These are phyloP conservation scores for Phthorimaea operculella DNA, from an alignment of 1,140 invertebrate genomes.

Conservation along the genomic window DNA sequence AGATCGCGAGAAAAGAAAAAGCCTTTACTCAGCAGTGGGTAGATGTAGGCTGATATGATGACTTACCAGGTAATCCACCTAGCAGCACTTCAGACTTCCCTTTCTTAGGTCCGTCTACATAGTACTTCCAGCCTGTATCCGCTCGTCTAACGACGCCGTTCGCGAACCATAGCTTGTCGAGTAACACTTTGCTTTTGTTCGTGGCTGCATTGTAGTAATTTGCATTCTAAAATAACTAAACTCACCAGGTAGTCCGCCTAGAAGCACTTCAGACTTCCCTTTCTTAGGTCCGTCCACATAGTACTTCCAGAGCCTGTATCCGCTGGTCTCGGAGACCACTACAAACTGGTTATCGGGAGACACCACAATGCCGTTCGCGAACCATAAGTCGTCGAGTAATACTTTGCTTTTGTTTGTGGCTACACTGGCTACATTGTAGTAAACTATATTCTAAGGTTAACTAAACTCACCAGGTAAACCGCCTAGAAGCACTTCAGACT, in stretches of 20 bases:
- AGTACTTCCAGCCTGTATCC: conserved; percentile 73
- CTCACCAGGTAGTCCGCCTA: conserved; percentile 81
- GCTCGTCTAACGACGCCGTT: conserved; percentile 81
- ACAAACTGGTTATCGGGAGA: conserved; percentile 81
- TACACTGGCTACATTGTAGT: too few relatives aligned
- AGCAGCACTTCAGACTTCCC: conserved; percentile 79
- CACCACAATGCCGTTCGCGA: conserved; percentile 84
- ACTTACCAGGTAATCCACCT: conserved; percentile 79
- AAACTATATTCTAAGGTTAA: too few relatives aligned
- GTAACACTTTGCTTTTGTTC: conserved; percentile 72
- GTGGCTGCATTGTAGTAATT: too few relatives aligned
- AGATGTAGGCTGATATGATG: too few relatives aligned
- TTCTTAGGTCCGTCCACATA: conserved; percentile 79
- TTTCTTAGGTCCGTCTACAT: conserved; percentile 78
- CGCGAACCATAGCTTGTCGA: conserved; percentile 79
- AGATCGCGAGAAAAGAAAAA: too few relatives aligned
- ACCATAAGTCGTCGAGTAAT: conserved; percentile 76
- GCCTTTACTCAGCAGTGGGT: too few relatives aligned
- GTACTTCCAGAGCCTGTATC: conserved; percentile 72
- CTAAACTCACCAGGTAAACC: conserved; percentile 79
- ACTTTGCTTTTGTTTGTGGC: conserved; percentile 70
- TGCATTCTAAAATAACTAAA: too few relatives aligned
- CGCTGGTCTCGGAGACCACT: conserved; percentile 74
- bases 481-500: conserved; percentile 78
- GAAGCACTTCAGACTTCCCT: conserved; percentile 78